Percentiles rank a stretch among this genome's conserved stretches.
Conservation (phyloP, 2,797 vertebrate genomes). For the Sarcophilus harrisii region DNA sequence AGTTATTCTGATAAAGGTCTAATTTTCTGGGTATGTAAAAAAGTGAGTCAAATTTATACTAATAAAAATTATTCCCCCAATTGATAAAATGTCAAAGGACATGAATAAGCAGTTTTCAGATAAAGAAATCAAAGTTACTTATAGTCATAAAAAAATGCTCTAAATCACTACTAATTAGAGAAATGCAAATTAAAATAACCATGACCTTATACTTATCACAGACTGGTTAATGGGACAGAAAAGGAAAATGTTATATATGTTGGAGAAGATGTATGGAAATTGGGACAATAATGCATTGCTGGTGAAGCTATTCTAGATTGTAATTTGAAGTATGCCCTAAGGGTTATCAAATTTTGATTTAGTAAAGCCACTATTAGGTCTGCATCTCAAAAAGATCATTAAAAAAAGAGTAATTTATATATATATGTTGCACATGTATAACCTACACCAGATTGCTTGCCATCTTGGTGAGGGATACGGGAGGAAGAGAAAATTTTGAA, state of each 20-base stretch:
- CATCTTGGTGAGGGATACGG: too few relatives aligned
- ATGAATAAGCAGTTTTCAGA: background rate
- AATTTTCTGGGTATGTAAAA: background rate
- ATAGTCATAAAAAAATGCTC: background rate
- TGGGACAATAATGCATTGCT: background rate
- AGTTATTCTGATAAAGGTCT: background rate
- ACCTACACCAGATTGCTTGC: too few relatives aligned
- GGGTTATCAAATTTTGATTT: background rate
- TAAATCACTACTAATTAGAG: background rate
- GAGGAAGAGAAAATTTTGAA: too few relatives aligned
- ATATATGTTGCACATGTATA: too few relatives aligned
- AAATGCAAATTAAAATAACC: background rate
- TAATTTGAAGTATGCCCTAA: background rate
- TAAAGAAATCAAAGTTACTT: background rate
- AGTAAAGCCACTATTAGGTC: background rate
- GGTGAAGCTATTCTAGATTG: background rate
- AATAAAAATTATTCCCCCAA: background rate
- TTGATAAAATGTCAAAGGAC: background rate
- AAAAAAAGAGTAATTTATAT: too few relatives aligned
- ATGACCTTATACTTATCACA: background rate
- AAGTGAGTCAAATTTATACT: background rate
- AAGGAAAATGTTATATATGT: background rate
- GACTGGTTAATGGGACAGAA: background rate
- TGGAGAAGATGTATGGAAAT: background rate
- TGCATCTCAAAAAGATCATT: background rate